Evolutionary conservation across 2,888 invertebrate species (phyloP), one percentile per base, ranked within the genome.

Genomic region (Melanostoma mellinum): DNA sequence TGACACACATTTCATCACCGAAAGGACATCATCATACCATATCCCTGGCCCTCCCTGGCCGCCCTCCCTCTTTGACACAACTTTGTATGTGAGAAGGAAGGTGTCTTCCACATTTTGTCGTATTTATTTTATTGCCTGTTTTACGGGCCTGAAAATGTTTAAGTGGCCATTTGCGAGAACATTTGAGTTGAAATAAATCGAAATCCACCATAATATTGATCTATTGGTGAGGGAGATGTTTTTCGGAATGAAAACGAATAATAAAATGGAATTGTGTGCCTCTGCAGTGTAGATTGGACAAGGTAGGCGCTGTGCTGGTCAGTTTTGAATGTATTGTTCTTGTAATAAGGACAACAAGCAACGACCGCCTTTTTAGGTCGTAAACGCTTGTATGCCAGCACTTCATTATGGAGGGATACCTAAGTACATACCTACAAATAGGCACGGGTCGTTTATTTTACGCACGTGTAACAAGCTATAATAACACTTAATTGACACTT

Each of bases 171-270:
- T 77, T 82, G 73, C 68, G 73, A 77, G 56, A 61, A 63, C 77
- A 77, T 82, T 82, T 73, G 78, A 36, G 73, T 78, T 68, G 69
- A 78, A 82, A 78, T 82, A 82, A 82, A 77, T 81, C 77, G 72
- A 73, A 68, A 76, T 40, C 53, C 58, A 46, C 60, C 20, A 48
- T 67, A 71, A 53, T 44, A 33, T 48, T 60, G 67, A 38, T 46
- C 35, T 60, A 61, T 48, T 30, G 61, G 32, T 58, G 60, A 30
- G 20, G 52, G 63, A 6, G 44, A 53, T 3, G 33, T 4, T 9
- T 46, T 36, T n/a, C 4, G 44, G 10, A 10, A 46, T 10, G 10
- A 46, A 46, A 46, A 10, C 10, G 10, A 46, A 46, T 6, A 42
- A 42, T 8, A 8, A 8, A 8, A 42, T 20, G 20, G 20, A 8